Evolutionary conservation across 2,888 invertebrate species (phyloP).

Genomic region (Spisula subtruncata): DNA sequence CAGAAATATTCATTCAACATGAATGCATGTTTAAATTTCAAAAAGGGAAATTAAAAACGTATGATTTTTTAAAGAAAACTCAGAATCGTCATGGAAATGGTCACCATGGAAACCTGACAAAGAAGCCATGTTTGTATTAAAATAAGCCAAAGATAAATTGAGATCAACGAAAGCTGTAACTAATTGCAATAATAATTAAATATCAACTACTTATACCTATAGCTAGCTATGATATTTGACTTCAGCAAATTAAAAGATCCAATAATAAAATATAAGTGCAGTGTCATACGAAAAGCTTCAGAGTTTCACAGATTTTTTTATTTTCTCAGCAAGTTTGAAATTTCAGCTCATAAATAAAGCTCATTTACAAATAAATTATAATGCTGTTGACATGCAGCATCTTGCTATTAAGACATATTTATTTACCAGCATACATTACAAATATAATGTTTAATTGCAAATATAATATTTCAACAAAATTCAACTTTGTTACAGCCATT

Average conservation of each 20-base stretch:
- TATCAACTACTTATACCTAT: not conserved
- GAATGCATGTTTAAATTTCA: too few species aligned
- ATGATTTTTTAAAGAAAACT: not conserved
- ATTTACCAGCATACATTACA: not conserved
- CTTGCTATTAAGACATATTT: too few species aligned
- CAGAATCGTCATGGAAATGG: not conserved
- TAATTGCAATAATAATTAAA: not conserved
- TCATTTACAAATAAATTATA: too few species aligned
- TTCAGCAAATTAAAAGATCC: too few species aligned
- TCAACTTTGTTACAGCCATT: too few species aligned
- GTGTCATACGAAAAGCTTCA: not conserved
- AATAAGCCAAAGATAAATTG: not conserved
- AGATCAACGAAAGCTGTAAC: not conserved
- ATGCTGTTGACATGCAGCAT: too few species aligned
- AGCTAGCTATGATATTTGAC: not conserved
- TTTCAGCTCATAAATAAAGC: too few species aligned
- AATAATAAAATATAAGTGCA: constrained; percentile 4
- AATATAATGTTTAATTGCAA: not conserved
- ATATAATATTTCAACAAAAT: not conserved
- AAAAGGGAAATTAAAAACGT: too few species aligned
- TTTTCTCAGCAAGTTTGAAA: too few species aligned
- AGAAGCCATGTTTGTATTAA: not conserved
- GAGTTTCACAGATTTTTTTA: too few species aligned
- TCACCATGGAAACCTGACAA: not conserved
- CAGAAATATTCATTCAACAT: too few species aligned